Evolutionary conservation across 2,113 vertebrate genomes (phyloP).

Genomic region (Caranx ignobilis): DNA sequence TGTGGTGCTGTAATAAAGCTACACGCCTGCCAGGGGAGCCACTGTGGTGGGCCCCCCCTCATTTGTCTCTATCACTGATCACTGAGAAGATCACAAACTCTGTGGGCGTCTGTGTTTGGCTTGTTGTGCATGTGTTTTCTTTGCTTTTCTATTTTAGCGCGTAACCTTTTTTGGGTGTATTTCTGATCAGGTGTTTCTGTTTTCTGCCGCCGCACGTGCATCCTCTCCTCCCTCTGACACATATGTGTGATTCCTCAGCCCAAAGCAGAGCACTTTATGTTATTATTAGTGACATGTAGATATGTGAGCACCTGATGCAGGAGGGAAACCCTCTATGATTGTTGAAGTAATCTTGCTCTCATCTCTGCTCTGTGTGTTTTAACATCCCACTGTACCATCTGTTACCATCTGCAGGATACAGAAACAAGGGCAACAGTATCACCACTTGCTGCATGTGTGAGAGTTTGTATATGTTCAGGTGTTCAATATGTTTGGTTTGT

Average conservation of each 20-base stretch:
- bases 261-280: neutral
- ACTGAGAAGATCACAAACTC: constrained; percentile 33
- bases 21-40: constrained; percentile 52
- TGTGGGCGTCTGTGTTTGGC: neutral
- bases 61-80: constrained; percentile 55
- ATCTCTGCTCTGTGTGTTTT: constrained; percentile 51
- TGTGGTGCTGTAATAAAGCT: constrained; percentile 69
- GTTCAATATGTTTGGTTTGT: constrained; percentile 43
- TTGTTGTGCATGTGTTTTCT: constrained; percentile 1
- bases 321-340: constrained; percentile 57
- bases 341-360: constrained; percentile 61
- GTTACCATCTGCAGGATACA: constrained; percentile 59
- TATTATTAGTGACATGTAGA: constrained; percentile 63
- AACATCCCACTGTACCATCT: constrained; percentile 58
- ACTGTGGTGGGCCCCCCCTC: constrained; percentile 25
- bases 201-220: constrained; percentile 26
- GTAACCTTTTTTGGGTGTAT: neutral
- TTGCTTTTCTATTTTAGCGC: constrained; percentile 33
- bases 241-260: constrained; percentile 23
- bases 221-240: constrained; percentile 10
- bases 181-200: constrained; percentile 38
- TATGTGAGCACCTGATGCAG: constrained; percentile 71
- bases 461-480: constrained; percentile 52
- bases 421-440: constrained; percentile 71
- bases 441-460: constrained; percentile 23